phyloP scores from a whole-genome alignment of 2,888 invertebrate species.

The Dryobotodes eremita region DNA sequence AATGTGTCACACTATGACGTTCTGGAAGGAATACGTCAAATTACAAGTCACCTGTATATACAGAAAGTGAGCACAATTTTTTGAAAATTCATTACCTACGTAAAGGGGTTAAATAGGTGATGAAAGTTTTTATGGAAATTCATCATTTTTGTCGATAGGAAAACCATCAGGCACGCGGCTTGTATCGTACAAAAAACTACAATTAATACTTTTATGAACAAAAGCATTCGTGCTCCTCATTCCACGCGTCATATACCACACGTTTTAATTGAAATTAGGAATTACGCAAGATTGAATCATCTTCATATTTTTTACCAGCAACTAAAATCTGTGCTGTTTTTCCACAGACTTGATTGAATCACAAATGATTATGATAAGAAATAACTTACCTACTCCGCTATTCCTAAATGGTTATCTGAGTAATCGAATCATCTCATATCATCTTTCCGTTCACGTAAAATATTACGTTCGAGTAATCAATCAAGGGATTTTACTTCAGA shows the following conservation, averaged over 20 bases:
- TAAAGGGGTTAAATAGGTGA: neutral
- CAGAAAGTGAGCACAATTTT: neutral
- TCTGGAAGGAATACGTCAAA: too few species aligned
- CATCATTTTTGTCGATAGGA: neutral
- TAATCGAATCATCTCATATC: slow-evolving; percentile 42
- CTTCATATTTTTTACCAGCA: slow-evolving; percentile 5
- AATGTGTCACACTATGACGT: too few species aligned
- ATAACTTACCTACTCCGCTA: slow-evolving; percentile 17
- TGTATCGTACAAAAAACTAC: neutral
- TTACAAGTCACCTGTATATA: too few species aligned
- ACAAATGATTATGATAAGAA: slow-evolving; percentile 22
- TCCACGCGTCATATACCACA: neutral
- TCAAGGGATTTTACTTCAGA: slow-evolving; percentile 65
- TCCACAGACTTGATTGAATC: slow-evolving; percentile 12
- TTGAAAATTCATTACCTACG: neutral
- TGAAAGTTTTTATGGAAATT: neutral
- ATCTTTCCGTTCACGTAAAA: slow-evolving; percentile 75
- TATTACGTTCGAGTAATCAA: slow-evolving; percentile 74
- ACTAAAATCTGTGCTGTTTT: neutral
- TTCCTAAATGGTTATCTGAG: slow-evolving; percentile 46
- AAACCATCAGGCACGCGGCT: neutral
- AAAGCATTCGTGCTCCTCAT: neutral
- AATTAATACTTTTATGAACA: neutral
- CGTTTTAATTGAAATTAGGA: neutral
- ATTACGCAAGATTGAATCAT: slow-evolving; percentile 17